Percentiles rank a stretch among this genome's conserved stretches.
Evolutionary conservation across 2,113 vertebrate genomes (phyloP).

Genomic region (Hyperoodon ampullatus): DNA sequence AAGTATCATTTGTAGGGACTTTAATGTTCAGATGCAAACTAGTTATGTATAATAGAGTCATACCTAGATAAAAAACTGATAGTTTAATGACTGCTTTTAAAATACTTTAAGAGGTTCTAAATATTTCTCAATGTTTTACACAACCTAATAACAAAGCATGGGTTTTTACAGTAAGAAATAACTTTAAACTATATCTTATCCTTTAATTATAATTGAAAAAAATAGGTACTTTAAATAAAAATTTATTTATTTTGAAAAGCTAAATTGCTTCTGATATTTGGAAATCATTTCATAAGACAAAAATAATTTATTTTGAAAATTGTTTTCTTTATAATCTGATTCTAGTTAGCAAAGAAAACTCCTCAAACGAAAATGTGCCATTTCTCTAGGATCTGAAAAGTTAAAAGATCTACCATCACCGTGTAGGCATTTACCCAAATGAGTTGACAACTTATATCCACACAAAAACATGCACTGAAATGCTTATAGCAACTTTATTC

Average conservation of each 20-base stretch:
- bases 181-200: background rate
- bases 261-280: background rate
- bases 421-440: background rate
- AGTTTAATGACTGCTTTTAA: background rate
- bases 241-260: slow-evolving; percentile 4
- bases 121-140: background rate
- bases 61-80: background rate
- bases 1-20: background rate
- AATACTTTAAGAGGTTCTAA: background rate
- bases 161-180: background rate
- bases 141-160: background rate
- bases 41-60: background rate
- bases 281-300: background rate
- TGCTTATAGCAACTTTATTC: background rate
- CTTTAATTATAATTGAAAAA: background rate
- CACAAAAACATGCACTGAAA: background rate
- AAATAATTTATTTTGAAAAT: slow-evolving; percentile 22
- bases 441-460: background rate
- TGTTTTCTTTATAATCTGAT: background rate
- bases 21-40: background rate
- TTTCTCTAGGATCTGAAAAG: background rate
- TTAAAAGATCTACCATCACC: background rate
- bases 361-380: background rate
- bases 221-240: background rate
- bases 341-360: slow-evolving; percentile 13